Conservation (phyloP, 1,140 invertebrate genomes). For the Drosophila ironensis region DNA sequence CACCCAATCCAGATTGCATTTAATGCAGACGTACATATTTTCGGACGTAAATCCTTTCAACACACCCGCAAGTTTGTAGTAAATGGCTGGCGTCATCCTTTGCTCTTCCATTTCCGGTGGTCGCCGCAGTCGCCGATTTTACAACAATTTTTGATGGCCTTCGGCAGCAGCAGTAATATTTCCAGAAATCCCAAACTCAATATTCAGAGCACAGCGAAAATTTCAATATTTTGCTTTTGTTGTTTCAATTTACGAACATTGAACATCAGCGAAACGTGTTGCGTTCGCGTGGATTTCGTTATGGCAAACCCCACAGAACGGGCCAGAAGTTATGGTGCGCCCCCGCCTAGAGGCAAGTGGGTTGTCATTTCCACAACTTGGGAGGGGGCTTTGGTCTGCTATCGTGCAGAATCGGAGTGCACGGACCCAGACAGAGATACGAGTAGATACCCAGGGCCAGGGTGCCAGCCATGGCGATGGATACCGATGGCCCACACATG, state of each 20-base stretch:
- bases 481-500: slow-evolving; percentile 32
- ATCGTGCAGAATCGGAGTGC: slow-evolving; percentile 18
- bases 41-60: slow-evolving; percentile 6
- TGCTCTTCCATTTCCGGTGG: slow-evolving; percentile 11
- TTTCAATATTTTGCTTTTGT: slow-evolving; percentile 67
- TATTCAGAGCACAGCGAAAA: slow-evolving; percentile 60
- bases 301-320: slow-evolving; percentile 53
- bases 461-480: neutral
- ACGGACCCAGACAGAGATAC: slow-evolving; percentile 10
- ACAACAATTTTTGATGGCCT: slow-evolving; percentile 20
- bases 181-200: slow-evolving; percentile 44
- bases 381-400: neutral
- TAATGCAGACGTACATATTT: neutral
- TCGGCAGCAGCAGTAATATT: slow-evolving; percentile 13
- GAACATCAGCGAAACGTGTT: slow-evolving; percentile 54
- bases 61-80: slow-evolving; percentile 27
- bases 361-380: neutral
- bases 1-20: slow-evolving; percentile 5
- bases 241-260: slow-evolving; percentile 66
- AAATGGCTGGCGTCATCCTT: slow-evolving; percentile 12
- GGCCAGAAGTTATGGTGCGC: slow-evolving; percentile 46
- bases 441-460: too few species aligned
- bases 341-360: slow-evolving; percentile 31
- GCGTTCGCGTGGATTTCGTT: slow-evolving; percentile 54
- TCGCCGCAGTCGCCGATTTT: slow-evolving; percentile 25